Evolutionary conservation across 1,140 invertebrate genomes (phyloP).

Genomic region (Tribolium madens): DNA sequence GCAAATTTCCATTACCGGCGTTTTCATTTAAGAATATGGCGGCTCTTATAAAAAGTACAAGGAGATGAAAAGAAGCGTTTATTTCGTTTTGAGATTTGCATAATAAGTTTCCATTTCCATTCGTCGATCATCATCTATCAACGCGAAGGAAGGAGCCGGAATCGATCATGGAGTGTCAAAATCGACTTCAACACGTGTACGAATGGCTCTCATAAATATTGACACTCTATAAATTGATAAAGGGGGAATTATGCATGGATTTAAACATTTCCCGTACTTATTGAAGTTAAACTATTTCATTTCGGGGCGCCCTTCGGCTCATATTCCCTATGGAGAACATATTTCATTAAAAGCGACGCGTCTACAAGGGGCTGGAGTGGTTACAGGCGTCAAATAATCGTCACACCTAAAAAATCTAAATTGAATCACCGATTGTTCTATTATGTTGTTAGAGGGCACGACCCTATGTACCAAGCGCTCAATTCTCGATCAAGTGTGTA

Average conservation of each 20-base stretch:
- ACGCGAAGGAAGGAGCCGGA: neutral
- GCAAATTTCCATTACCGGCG: constrained; percentile 49
- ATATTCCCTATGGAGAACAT: constrained; percentile 60
- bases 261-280: constrained; percentile 53
- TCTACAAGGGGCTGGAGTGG: constrained; percentile 55
- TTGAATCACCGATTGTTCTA: constrained; percentile 64
- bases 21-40: constrained; percentile 45
- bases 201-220: constrained; percentile 48
- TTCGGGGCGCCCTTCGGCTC: constrained; percentile 47
- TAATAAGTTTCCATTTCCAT: constrained; percentile 53
- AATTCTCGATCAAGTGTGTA: constrained; percentile 64
- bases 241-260: constrained; percentile 44
- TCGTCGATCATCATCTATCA: constrained; percentile 41
- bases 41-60: constrained; percentile 53
- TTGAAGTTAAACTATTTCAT: constrained; percentile 63
- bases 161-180: constrained; percentile 43
- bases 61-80: constrained; percentile 50
- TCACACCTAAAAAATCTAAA: constrained; percentile 66
- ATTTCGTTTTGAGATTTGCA: constrained; percentile 52
- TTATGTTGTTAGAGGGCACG: constrained; percentile 61
- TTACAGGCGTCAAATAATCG: constrained; percentile 64
- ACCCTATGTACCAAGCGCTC: constrained; percentile 61
- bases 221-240: constrained; percentile 49
- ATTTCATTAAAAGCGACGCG: constrained; percentile 64
- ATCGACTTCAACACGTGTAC: constrained; percentile 48